Base-by-base conservation (phyloP, 1,140 invertebrate species). In the Brachionus plicatilis region DNA sequence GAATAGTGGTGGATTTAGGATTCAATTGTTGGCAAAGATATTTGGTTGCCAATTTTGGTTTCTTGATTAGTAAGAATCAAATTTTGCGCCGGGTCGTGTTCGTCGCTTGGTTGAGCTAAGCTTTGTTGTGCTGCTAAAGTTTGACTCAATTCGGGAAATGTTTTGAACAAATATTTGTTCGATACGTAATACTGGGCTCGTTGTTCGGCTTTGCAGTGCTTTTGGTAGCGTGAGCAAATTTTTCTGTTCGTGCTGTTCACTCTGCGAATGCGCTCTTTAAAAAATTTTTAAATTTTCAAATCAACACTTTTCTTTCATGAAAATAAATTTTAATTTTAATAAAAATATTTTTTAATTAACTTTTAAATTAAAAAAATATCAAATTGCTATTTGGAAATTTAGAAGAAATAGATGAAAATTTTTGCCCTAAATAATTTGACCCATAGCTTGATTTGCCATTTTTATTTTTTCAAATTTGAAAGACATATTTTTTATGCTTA, bases 21-120 rank as follows among this genome's bases (percentile, higher is more conserved):
- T 75, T 75, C 33, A 76, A 76, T 76, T 76, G 72, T 47, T 37
- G 72, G 72, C 50, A 76, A 47, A 76, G 47, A 76, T 76, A 76
- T 76, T 37, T 72, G 17, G 11, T 72, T 72, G 68, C 17, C 24
- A 43, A 17, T 72, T 37, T 41, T 72, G 9, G n/a, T 50, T 50
- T 76, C 53, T 27, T 60, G 17, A 60, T 17, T 60, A 9, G n/a
- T 60, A 60, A 60, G 53, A 60, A 60, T 24, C 53, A 60, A 27
- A 17, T 60, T 20, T 24, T 8, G 53, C 20, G n/a, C 0, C 17
- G 53, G 20, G 53, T 60, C 53, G n/a, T 6, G 53, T 60, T 3
- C 17, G 53, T 27, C 17, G 17, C 50, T 50, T 76, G 24, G 72
- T 29, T 76, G 24, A 27, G 43, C 24, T 47, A 50, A n/a, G 6